phyloP scores from a whole-genome alignment of 2,797 vertebrate species.

The Cirrhinus mrigala region DNA sequence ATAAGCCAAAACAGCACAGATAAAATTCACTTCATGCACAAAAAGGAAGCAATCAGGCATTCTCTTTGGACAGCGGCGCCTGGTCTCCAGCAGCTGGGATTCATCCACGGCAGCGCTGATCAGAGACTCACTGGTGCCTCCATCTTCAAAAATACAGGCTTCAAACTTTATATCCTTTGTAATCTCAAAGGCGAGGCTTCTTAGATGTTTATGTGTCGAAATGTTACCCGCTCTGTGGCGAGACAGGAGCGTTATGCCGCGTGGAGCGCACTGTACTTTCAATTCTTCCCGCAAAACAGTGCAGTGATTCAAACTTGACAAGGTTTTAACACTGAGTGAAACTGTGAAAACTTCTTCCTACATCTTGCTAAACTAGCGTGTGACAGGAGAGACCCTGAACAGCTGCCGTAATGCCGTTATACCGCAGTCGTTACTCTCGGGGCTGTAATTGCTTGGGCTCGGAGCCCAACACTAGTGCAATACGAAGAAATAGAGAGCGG shows the following conservation, averaged over 20 bases:
- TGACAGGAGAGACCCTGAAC: constrained; percentile 61
- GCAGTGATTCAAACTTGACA: constrained; percentile 11
- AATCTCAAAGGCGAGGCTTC: constrained; percentile 9
- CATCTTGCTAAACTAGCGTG: neutral
- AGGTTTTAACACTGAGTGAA: constrained; percentile 1
- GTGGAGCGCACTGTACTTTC: neutral
- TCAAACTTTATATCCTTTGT: constrained; percentile 19
- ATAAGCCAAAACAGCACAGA: neutral
- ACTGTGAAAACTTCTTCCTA: constrained; percentile 8
- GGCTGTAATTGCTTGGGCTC: constrained; percentile 62
- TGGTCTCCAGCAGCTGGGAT: constrained; percentile 15
- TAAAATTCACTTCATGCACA: constrained; percentile 17
- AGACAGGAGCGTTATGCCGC: neutral
- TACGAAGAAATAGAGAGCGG: constrained; percentile 5
- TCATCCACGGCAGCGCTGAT: constrained; percentile 31
- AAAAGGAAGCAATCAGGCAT: constrained; percentile 42
- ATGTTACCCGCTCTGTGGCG: neutral
- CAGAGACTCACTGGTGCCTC: constrained; percentile 34
- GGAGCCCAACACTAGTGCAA: constrained; percentile 53
- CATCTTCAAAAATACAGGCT: constrained; percentile 5
- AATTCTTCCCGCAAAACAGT: neutral
- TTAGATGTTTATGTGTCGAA: constrained; percentile 26
- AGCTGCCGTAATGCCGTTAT: constrained; percentile 70
- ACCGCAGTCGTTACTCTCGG: neutral
- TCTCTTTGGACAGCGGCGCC: constrained; percentile 45